Evolutionary conservation across 2,113 vertebrate species (phyloP), one percentile per base, ranked within the genome.

Genomic region (Indri indri): DNA sequence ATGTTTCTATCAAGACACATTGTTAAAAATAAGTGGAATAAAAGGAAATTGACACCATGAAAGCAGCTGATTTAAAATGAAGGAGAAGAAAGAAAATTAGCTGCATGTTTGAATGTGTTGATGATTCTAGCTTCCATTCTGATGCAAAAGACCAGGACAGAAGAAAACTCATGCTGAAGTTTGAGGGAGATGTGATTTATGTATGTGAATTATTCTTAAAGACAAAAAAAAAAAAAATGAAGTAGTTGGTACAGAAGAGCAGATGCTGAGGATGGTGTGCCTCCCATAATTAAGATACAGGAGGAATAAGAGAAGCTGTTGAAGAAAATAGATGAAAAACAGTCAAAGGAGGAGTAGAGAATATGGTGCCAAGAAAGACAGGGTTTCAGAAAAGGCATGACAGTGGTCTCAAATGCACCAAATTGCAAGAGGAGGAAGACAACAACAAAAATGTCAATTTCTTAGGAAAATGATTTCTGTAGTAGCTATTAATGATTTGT

Each of bases 211-310:
- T 87, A 82, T 63, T 97, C 57, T 63, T 32, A 65, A 92, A 94
- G 34, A 83, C 18, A 68, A 65, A 37, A 45, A 61, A 74, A 65
- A 34, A 45, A n/a, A n/a, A n/a, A n/a, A 61, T 37, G 8, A 96
- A 85, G 6, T n/a, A 12, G 3, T 2, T 4, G 6, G 13, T 85
- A 1, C 18, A 70, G 22, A 61, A 59, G 8, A 65, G 14, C 18
- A 71, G 22, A 68, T 6, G 3, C 1, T 25, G 10, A 66, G 37
- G 12, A 57, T 45, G 3, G 2, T 27, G 1, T 37, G 0, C 2
- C 30, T 66, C 0, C 18, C 25, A 9, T 34, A 40, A 40, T 61
- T 47, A 83, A 10, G 32, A 74, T 61, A 74, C 3, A 32, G 3
- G 23, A 57, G 18, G 5, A 50, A 81, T 20, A 37, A 66, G 27